Conservation (phyloP, 2,888 invertebrate species). For the Coelogynopora nodosa region DNA sequence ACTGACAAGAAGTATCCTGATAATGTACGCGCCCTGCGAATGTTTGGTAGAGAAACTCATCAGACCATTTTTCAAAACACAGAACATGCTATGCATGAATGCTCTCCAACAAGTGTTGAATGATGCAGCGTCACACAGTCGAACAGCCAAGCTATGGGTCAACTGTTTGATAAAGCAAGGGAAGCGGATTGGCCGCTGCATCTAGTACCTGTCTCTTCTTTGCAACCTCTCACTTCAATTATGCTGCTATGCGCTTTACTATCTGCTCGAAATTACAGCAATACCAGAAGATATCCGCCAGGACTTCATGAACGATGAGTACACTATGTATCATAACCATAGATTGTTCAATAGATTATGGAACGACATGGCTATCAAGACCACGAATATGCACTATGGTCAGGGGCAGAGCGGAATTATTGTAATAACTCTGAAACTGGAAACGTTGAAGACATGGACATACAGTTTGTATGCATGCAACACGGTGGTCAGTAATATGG, state of each 20-base stretch:
- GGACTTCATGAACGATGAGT: constrained; percentile 33
- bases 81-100: background rate
- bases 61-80: background rate
- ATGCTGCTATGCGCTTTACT: constrained; percentile 26
- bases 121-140: background rate
- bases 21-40: constrained; percentile 21
- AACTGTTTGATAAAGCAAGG: constrained; percentile 47
- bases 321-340: constrained; percentile 36
- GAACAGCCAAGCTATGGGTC: constrained; percentile 45
- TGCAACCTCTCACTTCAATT: constrained; percentile 6
- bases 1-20: constrained; percentile 50
- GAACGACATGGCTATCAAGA: constrained; percentile 36
- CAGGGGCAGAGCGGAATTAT: constrained; percentile 43
- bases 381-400: constrained; percentile 33
- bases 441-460: constrained; percentile 41
- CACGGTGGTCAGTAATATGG: constrained; percentile 14
- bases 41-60: constrained; percentile 48
- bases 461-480: constrained; percentile 41
- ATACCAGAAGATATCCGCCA: constrained; percentile 7
- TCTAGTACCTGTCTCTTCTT: constrained; percentile 23
- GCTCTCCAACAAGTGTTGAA: background rate
- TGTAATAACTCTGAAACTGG: constrained; percentile 45
- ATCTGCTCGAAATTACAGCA: constrained; percentile 21
- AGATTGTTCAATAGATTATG: constrained; percentile 35
- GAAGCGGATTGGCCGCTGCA: constrained; percentile 35